Base-by-base conservation (phyloP, 1,140 invertebrate genomes). In the Drosophila sproati region DNA sequence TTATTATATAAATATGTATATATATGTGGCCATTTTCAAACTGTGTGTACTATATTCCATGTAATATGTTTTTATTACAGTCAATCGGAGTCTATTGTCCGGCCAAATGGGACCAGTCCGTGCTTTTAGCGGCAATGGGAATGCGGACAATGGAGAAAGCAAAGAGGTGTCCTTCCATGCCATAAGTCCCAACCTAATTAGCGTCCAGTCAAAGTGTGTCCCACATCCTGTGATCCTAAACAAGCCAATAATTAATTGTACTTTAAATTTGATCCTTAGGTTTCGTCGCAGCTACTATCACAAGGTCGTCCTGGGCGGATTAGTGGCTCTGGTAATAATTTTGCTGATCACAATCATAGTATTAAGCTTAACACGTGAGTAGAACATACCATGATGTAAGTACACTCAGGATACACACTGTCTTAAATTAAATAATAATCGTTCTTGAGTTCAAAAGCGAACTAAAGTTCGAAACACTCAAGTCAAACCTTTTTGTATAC, bases 221-320 rank as follows among this genome's bases (percentile, higher is more conserved):
- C 2, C 2, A 7, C 2, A 41, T 5, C 10, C 4, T 2, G 63
- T 55, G 59, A 34, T 1, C 20, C 5, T 5, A 5, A 47, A 32
- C 32, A 2, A n/a, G 5, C 10, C 10, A 20, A 20, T 3, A 5
- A 48, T 0, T 2, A 6, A 6, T 7, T 37, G 2, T 12, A 45
- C 8, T 4, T 5, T 39, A 37, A 29, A 41, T 47, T 6, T 41
- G 3, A 31, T 8, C 0, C 34, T 12, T 29, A 94, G 94, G 69
- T 94, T 94, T 79, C 91, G 94, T 52, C 93, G 94, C 83, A 94
- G 93, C 92, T 93, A 94, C 63, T 93, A 93, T 76, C 93, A 93
- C 68, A 94, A 93, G 82, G 82, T 93, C 10, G 73, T 93, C 5
- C 57, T 94, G 28, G 74, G 93, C 4, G 55, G 93, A 32, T 73